Evolutionary conservation across 2,797 vertebrate species (phyloP), one percentile per base, ranked within the genome.

Genomic region (Fistularia tabacaria): DNA sequence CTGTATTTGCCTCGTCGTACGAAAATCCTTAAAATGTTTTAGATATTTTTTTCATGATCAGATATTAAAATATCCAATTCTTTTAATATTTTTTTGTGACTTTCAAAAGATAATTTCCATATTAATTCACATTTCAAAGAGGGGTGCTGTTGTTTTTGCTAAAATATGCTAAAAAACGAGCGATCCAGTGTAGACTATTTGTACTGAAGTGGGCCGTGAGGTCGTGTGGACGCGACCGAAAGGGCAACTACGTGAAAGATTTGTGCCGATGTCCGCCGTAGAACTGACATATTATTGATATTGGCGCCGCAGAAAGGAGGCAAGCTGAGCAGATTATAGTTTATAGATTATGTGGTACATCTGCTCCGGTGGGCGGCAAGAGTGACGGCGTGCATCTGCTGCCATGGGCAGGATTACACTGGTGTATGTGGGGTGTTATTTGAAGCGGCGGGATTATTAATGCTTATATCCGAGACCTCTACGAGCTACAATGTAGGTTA

Each of bases 381-480:
- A 44, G 54, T 50, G 66, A 64, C 36, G 64, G 37, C 42, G 39
- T 3, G 51, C 0, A 6, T 25, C 25, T 3, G 25, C 25, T 25
- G 25, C 25, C 25, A 5, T 5, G 25, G 25, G 25, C 57, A 52
- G 80, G 82, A 86, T 86, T 86, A 82, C 58, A 50, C 62, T 38
- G 55, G 49, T 59, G 63, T 73, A 74, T 78, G 45, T 69, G 76
- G 73, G 69, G 58, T 70, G 1, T 78, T 66, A 57, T 75, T 71
- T 55, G 62, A 71, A 59, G 25, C 63, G 53, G 49, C 0, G 11
- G 77, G 80, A 81, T 85, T 86, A 86, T 85, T 87, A 84, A 64
- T 63, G 49, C 65, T 56, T 1, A 60, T 59, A 69, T 5, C 64
- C 54, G 12, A 66, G 49, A 57, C 54, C 51, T 59, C 71, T 46